Percentiles rank a stretch among this genome's conserved stretches.
Conservation (phyloP, 2,797 vertebrate species). For the Balearica regulorum region DNA sequence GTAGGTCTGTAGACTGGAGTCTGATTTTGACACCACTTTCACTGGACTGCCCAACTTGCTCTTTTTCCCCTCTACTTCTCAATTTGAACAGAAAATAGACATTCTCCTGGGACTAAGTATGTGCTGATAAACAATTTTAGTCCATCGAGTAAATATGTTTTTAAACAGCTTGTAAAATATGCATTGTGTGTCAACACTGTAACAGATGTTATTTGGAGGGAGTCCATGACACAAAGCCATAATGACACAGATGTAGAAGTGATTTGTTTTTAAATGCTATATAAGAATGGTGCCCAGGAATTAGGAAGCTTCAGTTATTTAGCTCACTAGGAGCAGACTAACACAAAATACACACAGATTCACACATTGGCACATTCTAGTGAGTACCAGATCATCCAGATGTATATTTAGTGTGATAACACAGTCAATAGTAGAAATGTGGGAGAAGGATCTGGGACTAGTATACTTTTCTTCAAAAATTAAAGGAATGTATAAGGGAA, state of each 20-base stretch:
- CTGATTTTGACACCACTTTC: not conserved
- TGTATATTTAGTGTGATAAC: not conserved
- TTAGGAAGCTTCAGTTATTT: not conserved
- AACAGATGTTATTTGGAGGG: slow-evolving; percentile 53
- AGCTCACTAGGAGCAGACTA: not conserved
- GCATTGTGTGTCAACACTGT: slow-evolving; percentile 26
- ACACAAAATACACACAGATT: slow-evolving; percentile 6
- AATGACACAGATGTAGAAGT: slow-evolving; percentile 40
- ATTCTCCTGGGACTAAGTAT: not conserved
- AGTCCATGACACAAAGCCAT: slow-evolving; percentile 41
- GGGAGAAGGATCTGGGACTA: not conserved
- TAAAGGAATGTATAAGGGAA: not conserved
- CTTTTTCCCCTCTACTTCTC: not conserved
- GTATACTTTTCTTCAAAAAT: not conserved
- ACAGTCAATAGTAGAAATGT: not conserved
- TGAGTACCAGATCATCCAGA: not conserved
- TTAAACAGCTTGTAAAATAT: slow-evolving; percentile 50
- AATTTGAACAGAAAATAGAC: slow-evolving; percentile 24
- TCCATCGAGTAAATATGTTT: slow-evolving; percentile 40
- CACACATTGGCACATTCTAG: not conserved
- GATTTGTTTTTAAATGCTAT: slow-evolving; percentile 30
- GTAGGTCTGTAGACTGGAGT: not conserved
- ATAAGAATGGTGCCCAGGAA: not conserved
- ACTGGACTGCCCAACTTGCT: not conserved
- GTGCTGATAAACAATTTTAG: slow-evolving; percentile 46